Conservation (phyloP, 1,140 invertebrate genomes). For the fruit fly (Drosophila melanogaster) region DNA sequence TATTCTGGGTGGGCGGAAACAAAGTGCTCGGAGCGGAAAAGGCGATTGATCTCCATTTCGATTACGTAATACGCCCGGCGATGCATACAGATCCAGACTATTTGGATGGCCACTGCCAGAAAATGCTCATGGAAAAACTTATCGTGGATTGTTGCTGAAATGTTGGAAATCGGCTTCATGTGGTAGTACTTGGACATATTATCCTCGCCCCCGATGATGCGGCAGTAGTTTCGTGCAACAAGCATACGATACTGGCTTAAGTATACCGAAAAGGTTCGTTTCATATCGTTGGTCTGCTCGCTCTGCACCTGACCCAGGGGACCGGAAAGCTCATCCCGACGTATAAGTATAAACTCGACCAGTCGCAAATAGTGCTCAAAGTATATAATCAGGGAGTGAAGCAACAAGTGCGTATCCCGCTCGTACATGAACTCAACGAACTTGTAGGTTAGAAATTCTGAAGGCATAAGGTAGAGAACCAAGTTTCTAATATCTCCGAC, state of each 20-base stretch:
- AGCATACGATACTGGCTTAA: constrained; percentile 76
- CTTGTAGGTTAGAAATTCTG: constrained; percentile 40
- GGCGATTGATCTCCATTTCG: constrained; percentile 77
- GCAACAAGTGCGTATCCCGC: constrained; percentile 44
- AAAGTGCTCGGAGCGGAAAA: constrained; percentile 78
- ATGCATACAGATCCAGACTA: constrained; percentile 75
- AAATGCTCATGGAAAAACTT: constrained; percentile 70
- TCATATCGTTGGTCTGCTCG: constrained; percentile 66
- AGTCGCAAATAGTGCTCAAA: constrained; percentile 77
- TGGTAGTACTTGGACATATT: constrained; percentile 64
- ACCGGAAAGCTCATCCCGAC: constrained; percentile 64
- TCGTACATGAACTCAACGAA: constrained; percentile 68
- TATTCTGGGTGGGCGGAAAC: constrained; percentile 27
- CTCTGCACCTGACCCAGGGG: constrained; percentile 63
- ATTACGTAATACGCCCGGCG: constrained; percentile 68
- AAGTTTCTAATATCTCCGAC: constrained; percentile 68
- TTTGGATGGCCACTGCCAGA: constrained; percentile 59
- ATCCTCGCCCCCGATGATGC: constrained; percentile 57
- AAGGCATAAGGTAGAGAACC: constrained; percentile 71
- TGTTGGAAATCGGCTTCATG: constrained; percentile 54
- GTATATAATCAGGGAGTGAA: constrained; percentile 75
- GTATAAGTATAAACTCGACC: constrained; percentile 76
- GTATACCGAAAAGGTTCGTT: constrained; percentile 59
- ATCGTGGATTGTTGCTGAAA: constrained; percentile 62
- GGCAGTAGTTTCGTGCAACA: constrained; percentile 74